Percentiles rank a stretch among this genome's conserved stretches.
phyloP scores from a whole-genome alignment of 2,888 invertebrate genomes.

The Rapana venosa region DNA sequence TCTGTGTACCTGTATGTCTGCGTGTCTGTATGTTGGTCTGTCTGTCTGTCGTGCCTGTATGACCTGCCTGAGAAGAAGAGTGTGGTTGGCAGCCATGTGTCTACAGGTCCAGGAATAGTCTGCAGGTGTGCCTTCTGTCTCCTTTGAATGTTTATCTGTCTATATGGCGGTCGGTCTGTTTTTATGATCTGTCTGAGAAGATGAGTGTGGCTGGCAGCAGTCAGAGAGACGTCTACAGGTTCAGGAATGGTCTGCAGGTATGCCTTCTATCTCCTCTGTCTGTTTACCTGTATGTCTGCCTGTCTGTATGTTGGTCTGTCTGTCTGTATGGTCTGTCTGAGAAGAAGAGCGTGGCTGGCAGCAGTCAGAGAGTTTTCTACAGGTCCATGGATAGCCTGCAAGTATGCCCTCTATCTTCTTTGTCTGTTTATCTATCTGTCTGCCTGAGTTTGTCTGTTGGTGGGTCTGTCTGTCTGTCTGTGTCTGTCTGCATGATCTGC shows the following conservation, averaged over 20 bases:
- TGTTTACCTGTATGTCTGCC: too few relatives aligned
- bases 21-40: too few relatives aligned
- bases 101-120: constrained; percentile 57
- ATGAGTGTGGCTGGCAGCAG: constrained; percentile 50
- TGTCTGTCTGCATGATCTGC: background rate
- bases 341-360: constrained; percentile 47
- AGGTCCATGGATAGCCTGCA: constrained; percentile 53
- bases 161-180: constrained; percentile 40
- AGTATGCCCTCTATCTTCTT: too few relatives aligned
- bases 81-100: constrained; percentile 47
- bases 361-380: constrained; percentile 46
- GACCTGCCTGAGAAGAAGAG: constrained; percentile 37
- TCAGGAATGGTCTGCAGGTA: constrained; percentile 62
- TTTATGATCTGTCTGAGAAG: constrained; percentile 50
- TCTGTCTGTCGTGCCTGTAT: background rate
- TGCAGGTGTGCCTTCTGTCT: constrained; percentile 43
- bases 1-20: too few relatives aligned
- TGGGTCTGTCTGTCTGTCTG: too few relatives aligned
- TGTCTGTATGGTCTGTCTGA: constrained; percentile 24
- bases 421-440: too few relatives aligned
- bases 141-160: too few relatives aligned
- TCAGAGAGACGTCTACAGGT: constrained; percentile 53
- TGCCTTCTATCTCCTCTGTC: too few relatives aligned
- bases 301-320: too few relatives aligned
- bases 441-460: constrained; percentile 44